phyloP scores from a whole-genome alignment of 2,888 invertebrate genomes.

The Oxystoma pomonae region DNA sequence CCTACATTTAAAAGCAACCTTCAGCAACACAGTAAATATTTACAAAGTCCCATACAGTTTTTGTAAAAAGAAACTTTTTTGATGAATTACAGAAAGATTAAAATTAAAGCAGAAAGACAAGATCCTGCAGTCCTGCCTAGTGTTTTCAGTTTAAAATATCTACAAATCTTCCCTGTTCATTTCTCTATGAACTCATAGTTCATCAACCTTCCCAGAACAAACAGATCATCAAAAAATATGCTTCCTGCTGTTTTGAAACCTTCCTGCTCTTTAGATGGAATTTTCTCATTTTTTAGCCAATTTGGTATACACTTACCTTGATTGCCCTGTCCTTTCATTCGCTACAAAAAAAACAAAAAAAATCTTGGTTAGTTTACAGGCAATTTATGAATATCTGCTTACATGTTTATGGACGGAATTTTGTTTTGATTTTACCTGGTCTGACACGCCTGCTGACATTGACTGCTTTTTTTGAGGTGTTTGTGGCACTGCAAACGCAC shows the following conservation, averaged over 20 bases:
- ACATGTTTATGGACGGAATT: constrained; percentile 20
- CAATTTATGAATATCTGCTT: constrained; percentile 30
- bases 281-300: background rate
- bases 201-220: background rate
- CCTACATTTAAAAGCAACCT: no score
- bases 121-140: no score
- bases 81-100: no score
- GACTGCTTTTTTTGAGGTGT: constrained; percentile 59
- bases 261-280: background rate
- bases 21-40: no score
- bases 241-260: background rate
- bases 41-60: no score
- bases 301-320: constrained; percentile 54
- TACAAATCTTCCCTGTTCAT: no score
- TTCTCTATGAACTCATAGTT: no score
- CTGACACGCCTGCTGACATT: constrained; percentile 91
- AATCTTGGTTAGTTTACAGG: constrained; percentile 37
- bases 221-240: background rate
- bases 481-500: constrained; percentile 13
- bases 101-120: no score
- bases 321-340: constrained; percentile 85
- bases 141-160: no score
- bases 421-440: constrained; percentile 65
- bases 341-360: constrained; percentile 64
- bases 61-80: no score